Evolutionary conservation across 2,888 invertebrate species (phyloP).

Genomic region (Nemurella pictetii): DNA sequence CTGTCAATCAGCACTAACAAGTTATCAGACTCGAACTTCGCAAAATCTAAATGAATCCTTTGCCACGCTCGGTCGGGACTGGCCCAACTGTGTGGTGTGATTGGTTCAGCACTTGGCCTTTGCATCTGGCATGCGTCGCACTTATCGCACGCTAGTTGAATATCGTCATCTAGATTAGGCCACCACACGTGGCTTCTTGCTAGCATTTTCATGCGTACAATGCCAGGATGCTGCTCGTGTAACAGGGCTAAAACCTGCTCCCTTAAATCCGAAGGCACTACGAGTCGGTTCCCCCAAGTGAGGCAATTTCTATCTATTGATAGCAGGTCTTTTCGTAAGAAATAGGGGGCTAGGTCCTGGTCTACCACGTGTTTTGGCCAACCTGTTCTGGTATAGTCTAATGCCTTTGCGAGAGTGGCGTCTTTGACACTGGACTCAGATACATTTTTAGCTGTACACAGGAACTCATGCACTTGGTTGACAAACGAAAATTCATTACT

Average conservation of each 20-base stretch:
- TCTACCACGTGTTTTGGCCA: neutral
- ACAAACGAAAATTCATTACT: too few relatives aligned
- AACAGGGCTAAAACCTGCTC: slow-evolving; percentile 5
- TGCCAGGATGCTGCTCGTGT: slow-evolving; percentile 17
- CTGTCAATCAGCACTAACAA: slow-evolving; percentile 7
- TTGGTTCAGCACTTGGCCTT: neutral
- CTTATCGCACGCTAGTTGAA: neutral
- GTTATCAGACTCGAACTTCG: neutral
- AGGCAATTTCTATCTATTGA: neutral
- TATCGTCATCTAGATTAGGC: neutral
- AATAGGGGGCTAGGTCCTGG: neutral
- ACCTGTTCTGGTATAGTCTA: neutral
- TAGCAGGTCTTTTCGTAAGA: neutral
- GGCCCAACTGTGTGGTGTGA: neutral
- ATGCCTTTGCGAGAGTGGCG: neutral
- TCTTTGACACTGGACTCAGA: neutral
- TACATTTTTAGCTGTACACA: too few relatives aligned
- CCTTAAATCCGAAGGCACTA: neutral
- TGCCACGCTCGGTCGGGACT: neutral
- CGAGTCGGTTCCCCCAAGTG: neutral
- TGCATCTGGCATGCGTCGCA: neutral
- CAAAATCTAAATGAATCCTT: slow-evolving; percentile 19
- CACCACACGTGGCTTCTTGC: slow-evolving; percentile 23
- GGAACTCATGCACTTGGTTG: too few relatives aligned
- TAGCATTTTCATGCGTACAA: slow-evolving; percentile 14